Evolutionary conservation across 2,797 vertebrate genomes (phyloP), one percentile per base, ranked within the genome.

Genomic region (Allobates femoralis): DNA sequence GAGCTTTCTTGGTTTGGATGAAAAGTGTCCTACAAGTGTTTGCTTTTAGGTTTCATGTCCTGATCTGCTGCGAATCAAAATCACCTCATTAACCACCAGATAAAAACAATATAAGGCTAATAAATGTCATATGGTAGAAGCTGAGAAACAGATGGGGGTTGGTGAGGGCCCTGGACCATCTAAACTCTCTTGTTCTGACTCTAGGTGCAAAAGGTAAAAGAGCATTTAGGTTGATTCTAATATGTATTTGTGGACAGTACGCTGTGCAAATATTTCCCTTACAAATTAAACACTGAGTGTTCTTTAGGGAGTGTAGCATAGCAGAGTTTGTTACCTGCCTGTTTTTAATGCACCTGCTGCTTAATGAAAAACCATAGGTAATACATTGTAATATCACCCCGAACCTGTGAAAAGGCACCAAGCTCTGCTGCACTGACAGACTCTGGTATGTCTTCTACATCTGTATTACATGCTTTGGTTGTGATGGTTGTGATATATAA

Each of bases 161-260:
- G 81, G 79, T 91, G 91, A 90, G 6, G n/a, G 90, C 90, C 90
- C 88, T 84, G 71, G 67, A 37, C 77, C 83, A 84, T 89, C 81
- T 92, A 82, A 92, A 91, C 86, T 88, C 32, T 73, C 87, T 81
- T 88, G 78, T 90, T 90, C 89, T 79, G 90, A 91, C 89, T 90
- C 75, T 89, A 75, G 73, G 50, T 90, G 89, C 82, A 53, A 89
- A 87, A 78, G 85, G 64, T 51, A 87, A 58, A 78, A 7, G 30
- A 34, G 19, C 2, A n/a, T 21, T 21, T 34, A 78, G 51, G 19
- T 19, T 32, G 18, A 23, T 10, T 32, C 37, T 37, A 37, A 19
- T 14, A 19, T 23, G 66, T 37, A 34, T 28, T 30, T 30, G 16
- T 32, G 28, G 1, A 19, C 3, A 1, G 34, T 37, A 32, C 11